Base-by-base conservation (phyloP, 2,888 invertebrate species). In the Dolichopus griseipennis region DNA sequence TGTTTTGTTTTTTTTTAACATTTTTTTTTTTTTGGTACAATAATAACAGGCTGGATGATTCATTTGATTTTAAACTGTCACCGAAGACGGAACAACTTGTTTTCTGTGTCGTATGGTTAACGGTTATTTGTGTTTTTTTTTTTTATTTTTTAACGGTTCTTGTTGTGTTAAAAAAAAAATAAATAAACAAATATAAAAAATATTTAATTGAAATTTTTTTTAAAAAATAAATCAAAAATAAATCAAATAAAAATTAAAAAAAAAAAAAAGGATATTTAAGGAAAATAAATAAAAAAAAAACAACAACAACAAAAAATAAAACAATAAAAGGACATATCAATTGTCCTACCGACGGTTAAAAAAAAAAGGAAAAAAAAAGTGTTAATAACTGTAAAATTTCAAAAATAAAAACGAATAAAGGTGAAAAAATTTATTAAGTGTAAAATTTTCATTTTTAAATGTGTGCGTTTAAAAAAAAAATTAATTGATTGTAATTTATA, bases 21-120 rank as follows among this genome's bases (percentile, higher is more conserved):
- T n/a, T 27, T 27, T 27, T 27, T 4, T 4, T 27, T 4, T 27
- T 27, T 27, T 27, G 27, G 27, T 27, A 52, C 52, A 52, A 52
- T 15, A 12, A 18, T 52, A 52, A 52, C 52, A 52, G 63, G 27
- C 63, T 63, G 34, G 20, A 68, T 71, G 73, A 76, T 78, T 80
- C 81, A 81, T 81, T 81, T 80, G 79, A 81, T 79, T 81, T 76
- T 78, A 75, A 80, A 78, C 81, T 80, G 78, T 79, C 79, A 80
- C 74, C 75, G 75, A 72, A 75, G 75, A 73, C 76, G 75, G 80
- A 77, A 72, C 74, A 71, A 70, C 70, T 72, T 70, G 67, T 52
- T 65, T 52, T 64, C 37, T 64, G 37, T 64, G 64, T 64, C 64
- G 64, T 18, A 52, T 52, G 52, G 15, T 52, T n/a, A 52, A 52